Evolutionary conservation across 2,888 invertebrate genomes (phyloP).

Genomic region (Myathropa florea): DNA sequence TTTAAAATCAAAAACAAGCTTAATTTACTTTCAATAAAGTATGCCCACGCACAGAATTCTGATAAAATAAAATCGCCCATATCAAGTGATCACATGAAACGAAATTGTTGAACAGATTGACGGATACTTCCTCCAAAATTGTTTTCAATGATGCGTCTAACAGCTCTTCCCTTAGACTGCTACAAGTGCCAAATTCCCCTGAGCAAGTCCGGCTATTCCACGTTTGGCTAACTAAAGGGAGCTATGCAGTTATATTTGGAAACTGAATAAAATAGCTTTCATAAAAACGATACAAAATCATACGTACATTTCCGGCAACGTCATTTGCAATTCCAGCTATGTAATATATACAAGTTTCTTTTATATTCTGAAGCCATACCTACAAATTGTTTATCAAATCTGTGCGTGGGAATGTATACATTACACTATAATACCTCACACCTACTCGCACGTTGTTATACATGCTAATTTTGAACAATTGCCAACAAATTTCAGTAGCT

Average conservation of each 20-base stretch:
- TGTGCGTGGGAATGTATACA: not conserved
- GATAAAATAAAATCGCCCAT: too few relatives aligned
- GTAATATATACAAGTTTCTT: not conserved
- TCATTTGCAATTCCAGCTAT: not conserved
- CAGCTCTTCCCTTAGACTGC: not conserved
- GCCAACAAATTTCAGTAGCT: not conserved
- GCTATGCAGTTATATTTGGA: not conserved
- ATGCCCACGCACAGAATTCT: too few relatives aligned
- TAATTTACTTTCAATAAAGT: too few relatives aligned
- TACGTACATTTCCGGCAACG: not conserved
- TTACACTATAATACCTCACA: not conserved
- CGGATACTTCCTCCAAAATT: not conserved
- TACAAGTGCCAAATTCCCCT: not conserved
- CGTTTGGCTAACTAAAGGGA: not conserved
- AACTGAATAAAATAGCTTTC: not conserved
- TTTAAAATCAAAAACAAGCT: too few relatives aligned
- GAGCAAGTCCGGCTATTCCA: not conserved
- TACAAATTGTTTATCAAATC: not conserved
- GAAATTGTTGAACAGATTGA: too few relatives aligned
- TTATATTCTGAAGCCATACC: not conserved
- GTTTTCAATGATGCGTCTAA: not conserved
- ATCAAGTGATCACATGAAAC: too few relatives aligned
- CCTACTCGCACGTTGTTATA: not conserved
- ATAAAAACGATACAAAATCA: not conserved
- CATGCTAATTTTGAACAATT: not conserved